Evolutionary conservation across 2,113 vertebrate genomes (phyloP).

Genomic region (Syrmaticus mikado): DNA sequence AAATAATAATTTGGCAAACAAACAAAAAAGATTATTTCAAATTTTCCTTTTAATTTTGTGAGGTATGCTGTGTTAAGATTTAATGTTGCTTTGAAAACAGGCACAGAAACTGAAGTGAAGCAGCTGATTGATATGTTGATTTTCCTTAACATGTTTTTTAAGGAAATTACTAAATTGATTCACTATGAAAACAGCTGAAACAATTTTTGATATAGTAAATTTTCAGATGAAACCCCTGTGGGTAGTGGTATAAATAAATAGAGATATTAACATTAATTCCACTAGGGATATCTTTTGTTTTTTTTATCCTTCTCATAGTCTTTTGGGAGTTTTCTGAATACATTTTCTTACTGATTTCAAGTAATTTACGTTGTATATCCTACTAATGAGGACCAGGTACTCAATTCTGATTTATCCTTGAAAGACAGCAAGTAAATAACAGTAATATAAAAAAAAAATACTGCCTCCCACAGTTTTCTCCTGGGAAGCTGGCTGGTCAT

Average conservation of each 20-base stretch:
- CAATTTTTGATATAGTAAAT: background rate
- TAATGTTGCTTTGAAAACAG: background rate
- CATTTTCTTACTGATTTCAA: background rate
- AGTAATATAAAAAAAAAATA: background rate
- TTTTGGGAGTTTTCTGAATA: background rate
- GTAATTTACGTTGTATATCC: background rate
- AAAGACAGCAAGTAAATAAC: background rate
- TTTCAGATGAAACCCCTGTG: background rate
- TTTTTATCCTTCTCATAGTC: background rate
- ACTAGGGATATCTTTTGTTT: background rate
- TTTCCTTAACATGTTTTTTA: background rate
- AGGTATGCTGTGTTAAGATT: background rate
- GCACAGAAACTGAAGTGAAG: background rate
- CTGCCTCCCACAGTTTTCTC: background rate
- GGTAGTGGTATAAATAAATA: constrained; percentile 9
- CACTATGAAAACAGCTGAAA: background rate
- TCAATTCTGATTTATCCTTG: background rate
- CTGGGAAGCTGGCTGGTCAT: background rate
- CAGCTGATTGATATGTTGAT: background rate
- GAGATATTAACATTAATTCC: background rate
- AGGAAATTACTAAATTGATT: background rate
- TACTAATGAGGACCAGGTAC: background rate
- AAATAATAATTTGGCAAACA: background rate
- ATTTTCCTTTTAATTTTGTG: background rate
- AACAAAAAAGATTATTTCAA: background rate